Evolutionary conservation across 2,797 vertebrate species (phyloP).

Genomic region (Apogon hyalosoma): DNA sequence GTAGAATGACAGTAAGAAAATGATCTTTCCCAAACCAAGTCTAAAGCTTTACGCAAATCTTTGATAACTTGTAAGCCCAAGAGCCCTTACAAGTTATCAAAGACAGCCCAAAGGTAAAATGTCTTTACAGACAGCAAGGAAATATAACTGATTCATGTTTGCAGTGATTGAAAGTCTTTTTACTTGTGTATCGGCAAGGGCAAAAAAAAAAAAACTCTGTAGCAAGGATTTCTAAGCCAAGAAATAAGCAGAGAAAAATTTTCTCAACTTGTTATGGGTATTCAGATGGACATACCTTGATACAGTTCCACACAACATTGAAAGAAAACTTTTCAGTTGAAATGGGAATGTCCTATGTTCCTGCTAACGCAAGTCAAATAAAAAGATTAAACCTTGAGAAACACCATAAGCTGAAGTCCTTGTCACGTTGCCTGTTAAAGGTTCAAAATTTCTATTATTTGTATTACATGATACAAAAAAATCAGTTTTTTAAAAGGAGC

Average conservation of each 20-base stretch:
- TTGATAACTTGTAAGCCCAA: conserved; percentile 59
- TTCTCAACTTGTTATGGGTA: conserved; percentile 1
- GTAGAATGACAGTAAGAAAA: conserved; percentile 54
- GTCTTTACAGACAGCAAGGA: conserved; percentile 54
- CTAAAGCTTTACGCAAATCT: conserved; percentile 54
- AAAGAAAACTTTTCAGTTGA: conserved; percentile 49
- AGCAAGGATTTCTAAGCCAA: conserved; percentile 40
- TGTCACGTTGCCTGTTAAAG: conserved; percentile 43
- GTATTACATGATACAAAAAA: conserved; percentile 29
- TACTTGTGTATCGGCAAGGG: conserved; percentile 33
- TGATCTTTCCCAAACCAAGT: conserved; percentile 54
- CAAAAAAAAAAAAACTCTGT: conserved; percentile 8
- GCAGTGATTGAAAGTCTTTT: conserved; percentile 51
- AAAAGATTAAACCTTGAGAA: conserved; percentile 45
- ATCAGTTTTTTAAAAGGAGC: conserved; percentile 28
- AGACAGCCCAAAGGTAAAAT: conserved; percentile 61
- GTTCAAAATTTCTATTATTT: conserved; percentile 21
- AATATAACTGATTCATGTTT: conserved; percentile 60
- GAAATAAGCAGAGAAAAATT: conserved; percentile 20
- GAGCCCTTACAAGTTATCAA: conserved; percentile 58
- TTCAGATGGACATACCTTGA: conserved; percentile 36
- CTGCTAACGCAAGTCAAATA: conserved; percentile 37
- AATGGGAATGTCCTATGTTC: conserved; percentile 38
- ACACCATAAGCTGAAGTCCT: conserved; percentile 31
- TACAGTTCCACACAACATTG: conserved; percentile 26